phyloP scores from a whole-genome alignment of 2,113 vertebrate species.

The Struthio camelus region DNA sequence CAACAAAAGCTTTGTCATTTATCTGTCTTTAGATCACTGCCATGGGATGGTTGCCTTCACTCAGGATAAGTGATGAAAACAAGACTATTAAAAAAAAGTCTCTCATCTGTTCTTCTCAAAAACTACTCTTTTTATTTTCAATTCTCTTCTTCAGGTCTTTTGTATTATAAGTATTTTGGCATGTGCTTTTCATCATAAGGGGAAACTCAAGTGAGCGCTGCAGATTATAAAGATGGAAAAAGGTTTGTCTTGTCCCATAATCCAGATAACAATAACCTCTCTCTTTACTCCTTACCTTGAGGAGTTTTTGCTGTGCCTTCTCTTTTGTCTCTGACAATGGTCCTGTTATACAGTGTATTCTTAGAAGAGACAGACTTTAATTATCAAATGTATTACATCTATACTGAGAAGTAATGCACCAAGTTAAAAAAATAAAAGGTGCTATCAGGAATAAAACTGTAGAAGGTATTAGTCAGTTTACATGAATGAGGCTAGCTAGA shows the following conservation, averaged over 20 bases:
- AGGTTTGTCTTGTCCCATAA: background rate
- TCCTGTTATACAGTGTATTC: background rate
- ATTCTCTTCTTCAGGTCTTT: background rate
- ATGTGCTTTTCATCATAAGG: background rate
- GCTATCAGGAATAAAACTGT: background rate
- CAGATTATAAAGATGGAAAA: conserved; percentile 2
- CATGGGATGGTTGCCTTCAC: background rate
- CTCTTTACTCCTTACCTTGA: background rate
- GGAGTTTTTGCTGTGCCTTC: background rate
- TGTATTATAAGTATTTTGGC: background rate
- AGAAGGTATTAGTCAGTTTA: background rate
- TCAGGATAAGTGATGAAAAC: background rate
- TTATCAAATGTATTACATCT: background rate
- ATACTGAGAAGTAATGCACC: background rate
- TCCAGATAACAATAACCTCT: background rate
- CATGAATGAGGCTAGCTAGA: background rate
- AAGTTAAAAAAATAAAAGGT: background rate
- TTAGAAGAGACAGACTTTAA: background rate
- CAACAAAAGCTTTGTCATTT: background rate
- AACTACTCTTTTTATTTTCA: background rate
- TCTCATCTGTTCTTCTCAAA: background rate
- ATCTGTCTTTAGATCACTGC: background rate
- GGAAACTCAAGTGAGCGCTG: background rate
- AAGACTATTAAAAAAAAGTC: background rate
- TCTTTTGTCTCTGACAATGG: background rate